Percentiles rank a stretch among this genome's conserved stretches.
Evolutionary conservation across 1,140 invertebrate genomes (phyloP).

Genomic region (Drosophila mauritiana): DNA sequence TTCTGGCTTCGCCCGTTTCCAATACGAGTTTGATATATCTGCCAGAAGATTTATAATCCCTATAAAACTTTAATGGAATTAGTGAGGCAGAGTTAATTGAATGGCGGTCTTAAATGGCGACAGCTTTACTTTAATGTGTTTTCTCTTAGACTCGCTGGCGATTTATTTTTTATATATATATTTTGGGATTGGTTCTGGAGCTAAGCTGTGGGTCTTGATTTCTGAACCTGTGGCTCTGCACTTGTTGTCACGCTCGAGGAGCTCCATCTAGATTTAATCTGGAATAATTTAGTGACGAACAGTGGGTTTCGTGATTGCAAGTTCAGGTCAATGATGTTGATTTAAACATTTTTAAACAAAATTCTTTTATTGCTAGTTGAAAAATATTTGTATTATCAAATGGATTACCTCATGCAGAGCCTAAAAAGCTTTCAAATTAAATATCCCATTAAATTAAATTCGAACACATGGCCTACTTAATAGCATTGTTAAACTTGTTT

Average conservation of each 20-base stretch:
- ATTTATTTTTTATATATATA: neutral
- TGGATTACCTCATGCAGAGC: conserved; percentile 12
- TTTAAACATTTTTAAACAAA: too few species aligned
- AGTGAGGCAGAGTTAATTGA: conserved; percentile 45
- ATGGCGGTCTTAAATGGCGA: conserved; percentile 30
- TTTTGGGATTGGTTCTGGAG: neutral
- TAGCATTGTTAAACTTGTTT: conserved; percentile 18
- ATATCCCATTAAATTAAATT: conserved; percentile 35
- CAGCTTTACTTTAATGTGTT: conserved; percentile 28
- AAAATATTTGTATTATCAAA: neutral
- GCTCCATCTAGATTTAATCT: conserved; percentile 15
- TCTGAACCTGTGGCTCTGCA: conserved; percentile 27
- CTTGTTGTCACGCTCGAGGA: conserved; percentile 29
- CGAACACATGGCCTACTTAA: conserved; percentile 26
- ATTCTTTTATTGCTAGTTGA: too few species aligned
- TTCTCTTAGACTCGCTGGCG: conserved; percentile 10
- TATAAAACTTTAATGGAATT: conserved; percentile 50
- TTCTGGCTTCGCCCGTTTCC: neutral
- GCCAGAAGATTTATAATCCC: conserved; percentile 37
- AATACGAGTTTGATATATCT: conserved; percentile 5
- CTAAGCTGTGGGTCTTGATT: neutral
- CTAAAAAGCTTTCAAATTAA: conserved; percentile 18
- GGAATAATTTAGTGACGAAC: conserved; percentile 5
- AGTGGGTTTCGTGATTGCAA: conserved; percentile 10
- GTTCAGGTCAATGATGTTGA: too few species aligned